Percentiles rank a stretch among this genome's conserved stretches.
Conservation (phyloP, 1,140 invertebrate species). For the Portunus trituberculatus region DNA sequence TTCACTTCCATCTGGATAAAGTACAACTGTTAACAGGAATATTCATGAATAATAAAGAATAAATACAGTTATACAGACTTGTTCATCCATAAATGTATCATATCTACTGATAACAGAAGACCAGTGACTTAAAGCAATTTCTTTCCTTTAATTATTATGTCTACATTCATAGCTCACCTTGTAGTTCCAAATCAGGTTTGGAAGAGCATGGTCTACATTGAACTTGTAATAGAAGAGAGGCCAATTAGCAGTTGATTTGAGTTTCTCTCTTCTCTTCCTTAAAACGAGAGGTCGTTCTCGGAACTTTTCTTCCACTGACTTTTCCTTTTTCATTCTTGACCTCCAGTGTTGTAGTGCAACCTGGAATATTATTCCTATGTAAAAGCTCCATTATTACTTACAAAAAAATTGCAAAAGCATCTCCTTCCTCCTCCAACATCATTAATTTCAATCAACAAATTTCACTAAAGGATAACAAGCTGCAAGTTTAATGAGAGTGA, state of each 20-base stretch:
- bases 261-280: conserved; percentile 90
- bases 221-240: conserved; percentile 97
- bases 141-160: background rate
- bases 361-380: conserved; percentile 81
- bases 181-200: conserved; percentile 99
- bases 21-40: background rate
- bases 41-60: background rate
- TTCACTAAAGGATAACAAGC: too few species aligned
- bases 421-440: too few species aligned
- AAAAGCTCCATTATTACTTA: background rate
- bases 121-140: background rate
- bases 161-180: conserved; percentile 84
- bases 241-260: conserved; percentile 97
- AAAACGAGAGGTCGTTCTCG: conserved; percentile 92
- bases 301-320: conserved; percentile 83
- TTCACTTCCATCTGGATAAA: background rate
- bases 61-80: background rate
- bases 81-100: background rate
- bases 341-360: conserved; percentile 95
- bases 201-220: conserved; percentile 94
- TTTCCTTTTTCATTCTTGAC: conserved; percentile 85
- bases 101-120: background rate
- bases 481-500: too few species aligned
- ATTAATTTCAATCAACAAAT: too few species aligned
- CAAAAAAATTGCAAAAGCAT: too few species aligned